Evolutionary conservation across 2,888 invertebrate species (phyloP), one percentile per base, ranked within the genome.

Genomic region (Polymixis flavicincta): DNA sequence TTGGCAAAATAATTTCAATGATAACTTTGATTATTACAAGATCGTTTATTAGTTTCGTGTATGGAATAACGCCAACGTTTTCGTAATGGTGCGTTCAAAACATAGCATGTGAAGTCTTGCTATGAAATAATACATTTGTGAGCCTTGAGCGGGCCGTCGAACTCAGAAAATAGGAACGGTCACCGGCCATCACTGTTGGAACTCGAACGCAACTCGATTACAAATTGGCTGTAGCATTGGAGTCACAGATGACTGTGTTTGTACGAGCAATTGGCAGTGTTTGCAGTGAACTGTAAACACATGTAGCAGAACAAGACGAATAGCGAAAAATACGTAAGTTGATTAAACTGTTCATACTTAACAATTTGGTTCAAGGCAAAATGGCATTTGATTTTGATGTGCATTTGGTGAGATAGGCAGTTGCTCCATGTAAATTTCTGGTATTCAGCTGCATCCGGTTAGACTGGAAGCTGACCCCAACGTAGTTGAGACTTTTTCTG

Each of bases 81-180:
- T 64, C 32, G 61, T 61, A 81, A 76, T 81, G 76, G 72, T 83
- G 28, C 64, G 76, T 78, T 66, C 57, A 69, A 78, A 80, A 65
- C 80, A 76, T 74, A 68, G 75, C 77, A 79, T 68, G 78, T 78
- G 79, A 82, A 76, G 82, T 72, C 71, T 78, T 65, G 82, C 83
- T 86, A 85, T 80, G 87, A 87, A 86, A 87, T 84, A 88, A 87
- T 84, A 85, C 79, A 88, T 87, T 86, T 83, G 86, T 73, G 77
- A 89, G 86, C 89, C 90, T 92, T 91, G 90, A 86, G 80, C 42
- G 85, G 92, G 91, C 66, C 90, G 90, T 87, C 86, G 92, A 92
- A 91, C 92, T 91, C 90, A 76, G 76, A 81, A 86, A 88, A 89
- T 89, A 86, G 83, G 87, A 87, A 87, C 88, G 89, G 88, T 87